phyloP scores from a whole-genome alignment of 2,113 vertebrate genomes.

The Serinus canaria region DNA sequence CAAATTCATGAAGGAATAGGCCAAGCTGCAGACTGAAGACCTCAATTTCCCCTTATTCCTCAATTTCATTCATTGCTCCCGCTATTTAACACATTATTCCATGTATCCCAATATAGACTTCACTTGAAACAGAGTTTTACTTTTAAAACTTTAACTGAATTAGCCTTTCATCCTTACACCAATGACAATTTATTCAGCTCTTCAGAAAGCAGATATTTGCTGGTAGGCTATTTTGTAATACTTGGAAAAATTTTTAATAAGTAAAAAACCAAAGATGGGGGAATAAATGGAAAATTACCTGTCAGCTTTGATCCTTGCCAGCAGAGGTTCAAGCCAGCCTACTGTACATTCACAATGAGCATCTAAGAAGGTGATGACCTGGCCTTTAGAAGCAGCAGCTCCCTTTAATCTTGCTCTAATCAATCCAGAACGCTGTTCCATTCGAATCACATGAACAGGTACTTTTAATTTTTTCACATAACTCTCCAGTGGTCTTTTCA shows the following conservation, averaged over 20 bases:
- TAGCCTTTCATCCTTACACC: not conserved
- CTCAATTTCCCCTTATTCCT: not conserved
- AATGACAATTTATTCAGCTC: not conserved
- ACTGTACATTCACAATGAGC: slow-evolving; percentile 97
- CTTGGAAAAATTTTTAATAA: not conserved
- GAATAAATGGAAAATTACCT: slow-evolving; percentile 76
- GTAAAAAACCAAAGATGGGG: not conserved
- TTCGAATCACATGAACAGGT: slow-evolving; percentile 91
- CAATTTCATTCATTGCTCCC: not conserved
- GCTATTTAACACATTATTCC: not conserved
- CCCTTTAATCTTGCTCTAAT: slow-evolving; percentile 96
- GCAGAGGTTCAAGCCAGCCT: slow-evolving; percentile 95
- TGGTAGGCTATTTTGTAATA: not conserved
- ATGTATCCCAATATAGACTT: not conserved
- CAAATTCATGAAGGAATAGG: not conserved
- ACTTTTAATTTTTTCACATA: slow-evolving; percentile 91
- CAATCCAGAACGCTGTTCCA: slow-evolving; percentile 97
- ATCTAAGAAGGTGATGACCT: slow-evolving; percentile 97
- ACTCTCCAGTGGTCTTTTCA: slow-evolving; percentile 92
- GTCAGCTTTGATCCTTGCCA: slow-evolving; percentile 93
- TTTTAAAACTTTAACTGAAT: not conserved
- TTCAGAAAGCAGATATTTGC: not conserved
- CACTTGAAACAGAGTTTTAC: not conserved
- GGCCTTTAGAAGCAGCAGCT: slow-evolving; percentile 92
- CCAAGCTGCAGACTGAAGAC: not conserved